phyloP scores from a whole-genome alignment of 2,113 vertebrate species.

The Choloepus hoffmanni region DNA sequence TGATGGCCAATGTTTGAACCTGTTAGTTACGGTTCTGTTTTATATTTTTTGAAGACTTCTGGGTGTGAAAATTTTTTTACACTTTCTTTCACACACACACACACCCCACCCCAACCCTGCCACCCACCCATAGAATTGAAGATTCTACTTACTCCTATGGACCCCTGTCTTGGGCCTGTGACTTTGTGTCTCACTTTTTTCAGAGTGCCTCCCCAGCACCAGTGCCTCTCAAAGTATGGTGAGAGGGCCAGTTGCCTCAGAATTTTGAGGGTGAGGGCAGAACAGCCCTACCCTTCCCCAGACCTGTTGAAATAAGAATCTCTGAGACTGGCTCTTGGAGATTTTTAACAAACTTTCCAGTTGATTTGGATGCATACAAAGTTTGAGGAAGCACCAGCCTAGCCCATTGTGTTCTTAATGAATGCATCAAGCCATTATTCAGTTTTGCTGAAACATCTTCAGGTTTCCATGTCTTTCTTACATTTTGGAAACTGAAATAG shows the following conservation, averaged over 20 bases:
- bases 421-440: background rate
- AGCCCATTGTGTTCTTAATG: conserved; percentile 9
- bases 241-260: background rate
- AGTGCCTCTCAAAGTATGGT: background rate
- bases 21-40: background rate
- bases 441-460: conserved; percentile 48
- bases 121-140: background rate
- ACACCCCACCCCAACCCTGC: accelerated
- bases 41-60: conserved; percentile 19
- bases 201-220: background rate
- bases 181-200: background rate
- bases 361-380: background rate
- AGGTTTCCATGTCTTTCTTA: conserved; percentile 12
- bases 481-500: background rate
- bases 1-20: background rate
- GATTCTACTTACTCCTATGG: background rate
- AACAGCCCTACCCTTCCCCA: background rate
- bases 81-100: background rate
- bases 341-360: conserved; percentile 29
- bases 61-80: background rate
- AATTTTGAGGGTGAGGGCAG: background rate
- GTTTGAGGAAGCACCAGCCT: conserved; percentile 27
- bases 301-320: background rate
- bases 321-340: background rate
- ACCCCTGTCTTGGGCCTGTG: background rate